Conservation (phyloP, 1,140 invertebrate species). For the Monomorium pharaonis region DNA sequence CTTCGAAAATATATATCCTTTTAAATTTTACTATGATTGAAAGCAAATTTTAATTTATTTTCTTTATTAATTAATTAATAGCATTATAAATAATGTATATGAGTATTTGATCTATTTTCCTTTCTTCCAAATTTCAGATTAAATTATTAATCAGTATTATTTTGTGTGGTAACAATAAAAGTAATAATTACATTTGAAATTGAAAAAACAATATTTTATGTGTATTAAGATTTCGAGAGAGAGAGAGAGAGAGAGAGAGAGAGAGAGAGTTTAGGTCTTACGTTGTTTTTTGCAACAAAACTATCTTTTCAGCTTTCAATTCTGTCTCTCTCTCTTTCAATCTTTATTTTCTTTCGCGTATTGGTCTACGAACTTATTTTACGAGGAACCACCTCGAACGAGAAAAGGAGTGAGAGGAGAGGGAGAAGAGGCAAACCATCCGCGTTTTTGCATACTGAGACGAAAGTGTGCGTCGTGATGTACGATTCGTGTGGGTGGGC, state of each 20-base stretch:
- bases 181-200: background rate
- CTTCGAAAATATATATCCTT: background rate
- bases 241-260: background rate
- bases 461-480: constrained; percentile 64
- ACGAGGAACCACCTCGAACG: background rate
- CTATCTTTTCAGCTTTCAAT: background rate
- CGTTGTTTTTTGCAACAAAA: background rate
- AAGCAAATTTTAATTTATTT: background rate
- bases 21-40: background rate
- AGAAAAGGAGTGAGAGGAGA: background rate
- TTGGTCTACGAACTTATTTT: constrained; percentile 28
- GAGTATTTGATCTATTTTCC: background rate
- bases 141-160: background rate
- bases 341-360: constrained; percentile 1
- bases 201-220: background rate
- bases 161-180: background rate
- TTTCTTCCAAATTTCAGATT: background rate
- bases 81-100: too few relatives aligned
- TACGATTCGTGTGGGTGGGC: constrained; percentile 68
- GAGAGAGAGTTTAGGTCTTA: background rate
- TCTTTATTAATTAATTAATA: background rate
- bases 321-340: background rate
- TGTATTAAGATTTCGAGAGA: background rate
- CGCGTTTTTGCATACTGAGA: constrained; percentile 48
- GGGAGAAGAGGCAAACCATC: background rate